Conservation (phyloP, 2,888 invertebrate species). For the Himalopsyche anomala region DNA sequence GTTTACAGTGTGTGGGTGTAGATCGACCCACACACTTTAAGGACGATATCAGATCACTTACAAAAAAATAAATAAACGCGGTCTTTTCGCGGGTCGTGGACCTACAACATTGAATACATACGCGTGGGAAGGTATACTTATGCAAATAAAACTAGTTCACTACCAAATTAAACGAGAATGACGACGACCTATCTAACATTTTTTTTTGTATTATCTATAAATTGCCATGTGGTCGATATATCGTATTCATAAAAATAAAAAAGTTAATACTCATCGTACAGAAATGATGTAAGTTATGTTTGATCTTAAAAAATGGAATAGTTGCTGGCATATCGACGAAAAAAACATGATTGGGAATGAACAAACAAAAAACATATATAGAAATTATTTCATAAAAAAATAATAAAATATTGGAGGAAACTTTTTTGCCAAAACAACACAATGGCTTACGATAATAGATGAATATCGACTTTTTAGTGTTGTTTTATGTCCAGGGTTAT, state of each 20-base stretch:
- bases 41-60: conserved; percentile 19
- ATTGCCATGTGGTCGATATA: too few relatives aligned
- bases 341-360: too few relatives aligned
- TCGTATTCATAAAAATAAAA: too few relatives aligned
- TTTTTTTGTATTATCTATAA: too few relatives aligned
- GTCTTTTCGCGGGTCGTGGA: conserved; percentile 26
- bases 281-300: too few relatives aligned
- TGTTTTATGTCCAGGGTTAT: background rate
- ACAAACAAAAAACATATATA: background rate
- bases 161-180: background rate
- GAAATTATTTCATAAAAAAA: background rate
- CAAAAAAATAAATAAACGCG: background rate
- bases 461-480: conserved; percentile 10
- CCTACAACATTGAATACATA: background rate
- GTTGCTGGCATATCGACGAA: too few relatives aligned
- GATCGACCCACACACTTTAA: background rate
- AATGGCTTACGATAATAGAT: background rate
- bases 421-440: background rate
- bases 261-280: too few relatives aligned
- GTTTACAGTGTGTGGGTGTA: background rate
- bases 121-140: background rate
- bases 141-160: conserved; percentile 25
- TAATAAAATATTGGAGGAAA: background rate
- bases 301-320: too few relatives aligned
- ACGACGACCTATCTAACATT: conserved; percentile 7